phyloP scores from a whole-genome alignment of 2,113 vertebrate species.

The Coryphaenoides rupestris region DNA sequence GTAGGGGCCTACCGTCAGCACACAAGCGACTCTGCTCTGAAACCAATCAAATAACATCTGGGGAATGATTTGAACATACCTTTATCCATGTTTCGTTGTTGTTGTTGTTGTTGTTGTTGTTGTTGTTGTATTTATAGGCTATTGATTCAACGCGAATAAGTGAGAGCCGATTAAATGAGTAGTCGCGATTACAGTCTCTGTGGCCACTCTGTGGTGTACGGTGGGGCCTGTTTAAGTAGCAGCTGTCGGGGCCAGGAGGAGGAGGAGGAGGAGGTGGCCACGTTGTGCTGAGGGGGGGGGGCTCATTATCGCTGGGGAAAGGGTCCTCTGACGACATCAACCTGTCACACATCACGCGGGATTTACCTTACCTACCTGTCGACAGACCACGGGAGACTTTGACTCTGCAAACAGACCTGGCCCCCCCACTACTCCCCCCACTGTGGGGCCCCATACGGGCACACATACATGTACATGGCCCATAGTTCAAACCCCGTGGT shows the following conservation, averaged over 20 bases:
- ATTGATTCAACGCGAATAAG: neutral
- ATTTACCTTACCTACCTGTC: neutral
- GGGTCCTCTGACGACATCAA: neutral
- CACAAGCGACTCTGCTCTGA: neutral
- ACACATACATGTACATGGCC: neutral
- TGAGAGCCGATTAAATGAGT: neutral
- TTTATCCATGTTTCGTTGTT: slow-evolving; percentile 54
- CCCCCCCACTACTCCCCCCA: no score
- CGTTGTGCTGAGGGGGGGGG: slow-evolving; percentile 10
- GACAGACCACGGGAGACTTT: neutral
- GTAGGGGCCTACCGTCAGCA: neutral
- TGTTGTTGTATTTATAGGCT: neutral
- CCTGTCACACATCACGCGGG: neutral
- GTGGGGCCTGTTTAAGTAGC: neutral
- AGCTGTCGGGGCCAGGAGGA: neutral
- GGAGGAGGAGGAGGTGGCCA: slow-evolving; percentile 36
- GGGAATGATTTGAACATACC: slow-evolving; percentile 47
- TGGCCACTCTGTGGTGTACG: no score
- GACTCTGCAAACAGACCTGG: neutral
- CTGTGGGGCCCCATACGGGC: neutral
- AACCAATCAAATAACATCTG: neutral
- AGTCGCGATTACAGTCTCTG: neutral
- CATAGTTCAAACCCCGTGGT: neutral
- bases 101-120: neutral
- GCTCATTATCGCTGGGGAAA: slow-evolving; percentile 24